phyloP scores from a whole-genome alignment of 2,888 invertebrate species.

The Ypsolopha sequella region DNA sequence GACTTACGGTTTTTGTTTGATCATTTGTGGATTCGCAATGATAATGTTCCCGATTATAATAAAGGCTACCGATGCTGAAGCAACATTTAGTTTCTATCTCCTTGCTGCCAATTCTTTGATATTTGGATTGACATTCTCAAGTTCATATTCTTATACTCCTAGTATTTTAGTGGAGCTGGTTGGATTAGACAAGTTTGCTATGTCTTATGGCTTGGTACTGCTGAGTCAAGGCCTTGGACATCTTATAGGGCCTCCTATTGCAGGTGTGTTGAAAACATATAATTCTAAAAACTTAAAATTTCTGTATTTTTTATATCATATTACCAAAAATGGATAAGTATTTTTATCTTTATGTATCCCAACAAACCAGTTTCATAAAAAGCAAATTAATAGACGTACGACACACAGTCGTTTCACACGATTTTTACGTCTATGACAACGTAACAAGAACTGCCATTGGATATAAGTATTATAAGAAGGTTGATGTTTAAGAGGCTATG shows the following conservation, averaged over 20 bases:
- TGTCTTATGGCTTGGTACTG: conserved; percentile 91
- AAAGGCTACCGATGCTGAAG: conserved; percentile 32
- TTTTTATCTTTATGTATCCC: too few species aligned
- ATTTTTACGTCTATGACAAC: too few species aligned
- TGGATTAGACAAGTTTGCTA: conserved; percentile 91
- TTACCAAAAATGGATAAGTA: too few species aligned
- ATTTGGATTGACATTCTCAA: conserved; percentile 93
- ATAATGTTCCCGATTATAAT: conserved; percentile 72
- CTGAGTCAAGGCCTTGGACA: conserved; percentile 94
- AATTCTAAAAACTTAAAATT: conserved; percentile 3
- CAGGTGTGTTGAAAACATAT: conserved; percentile 68
- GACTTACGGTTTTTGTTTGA: conserved; percentile 84
- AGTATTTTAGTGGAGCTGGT: conserved; percentile 92
- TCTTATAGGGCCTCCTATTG: conserved; percentile 93
- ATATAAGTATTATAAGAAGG: too few species aligned
- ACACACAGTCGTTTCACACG: too few species aligned
- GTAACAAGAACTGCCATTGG: too few species aligned
- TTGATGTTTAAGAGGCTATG: too few species aligned
- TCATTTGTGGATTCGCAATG: conserved; percentile 74
- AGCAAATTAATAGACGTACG: too few species aligned
- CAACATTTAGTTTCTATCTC: conserved; percentile 57
- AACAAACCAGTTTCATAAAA: too few species aligned
- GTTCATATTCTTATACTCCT: conserved; percentile 92
- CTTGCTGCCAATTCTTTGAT: conserved; percentile 70
- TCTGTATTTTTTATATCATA: background rate